Conservation (phyloP, 1,140 invertebrate genomes). For the Sogatella furcifera region DNA sequence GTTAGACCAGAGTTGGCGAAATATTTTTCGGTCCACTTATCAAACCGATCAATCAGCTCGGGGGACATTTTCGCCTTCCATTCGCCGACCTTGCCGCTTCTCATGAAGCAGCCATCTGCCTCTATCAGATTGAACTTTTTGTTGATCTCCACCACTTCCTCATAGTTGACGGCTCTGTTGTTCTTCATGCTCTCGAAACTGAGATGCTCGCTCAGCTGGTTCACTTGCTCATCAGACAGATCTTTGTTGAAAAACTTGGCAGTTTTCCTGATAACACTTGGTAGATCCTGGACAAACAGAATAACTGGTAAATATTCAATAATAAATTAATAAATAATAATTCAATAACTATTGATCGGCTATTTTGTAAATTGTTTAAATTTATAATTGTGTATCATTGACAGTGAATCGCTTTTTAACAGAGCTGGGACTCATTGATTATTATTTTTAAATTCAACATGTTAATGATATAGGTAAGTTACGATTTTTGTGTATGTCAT, state of each 20-base stretch:
- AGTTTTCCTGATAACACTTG: conserved; percentile 49
- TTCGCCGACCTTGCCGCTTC: conserved; percentile 73
- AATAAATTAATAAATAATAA: too few species aligned
- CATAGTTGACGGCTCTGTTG: conserved; percentile 60
- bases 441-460: too few species aligned
- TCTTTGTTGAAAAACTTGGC: conserved; percentile 60
- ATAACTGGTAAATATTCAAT: too few species aligned
- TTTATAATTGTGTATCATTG: too few species aligned
- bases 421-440: too few species aligned
- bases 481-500: too few species aligned
- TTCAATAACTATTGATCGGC: too few species aligned
- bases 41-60: conserved; percentile 55
- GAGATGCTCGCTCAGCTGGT: conserved; percentile 55
- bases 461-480: too few species aligned
- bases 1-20: conserved; percentile 16
- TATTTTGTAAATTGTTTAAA: too few species aligned
- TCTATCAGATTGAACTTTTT: conserved; percentile 35
- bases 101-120: conserved; percentile 53
- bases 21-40: conserved; percentile 59
- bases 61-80: conserved; percentile 72
- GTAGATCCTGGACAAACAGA: conserved; percentile 37
- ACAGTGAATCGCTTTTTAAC: too few species aligned
- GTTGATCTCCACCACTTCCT: conserved; percentile 32
- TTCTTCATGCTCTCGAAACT: conserved; percentile 54
- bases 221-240: conserved; percentile 51